Percentiles rank a stretch among this genome's conserved stretches.
These are phyloP conservation scores for Pangasius mekongensis DNA, from an alignment of 2,797 vertebrate genomes.

Conservation along the genomic window DNA sequence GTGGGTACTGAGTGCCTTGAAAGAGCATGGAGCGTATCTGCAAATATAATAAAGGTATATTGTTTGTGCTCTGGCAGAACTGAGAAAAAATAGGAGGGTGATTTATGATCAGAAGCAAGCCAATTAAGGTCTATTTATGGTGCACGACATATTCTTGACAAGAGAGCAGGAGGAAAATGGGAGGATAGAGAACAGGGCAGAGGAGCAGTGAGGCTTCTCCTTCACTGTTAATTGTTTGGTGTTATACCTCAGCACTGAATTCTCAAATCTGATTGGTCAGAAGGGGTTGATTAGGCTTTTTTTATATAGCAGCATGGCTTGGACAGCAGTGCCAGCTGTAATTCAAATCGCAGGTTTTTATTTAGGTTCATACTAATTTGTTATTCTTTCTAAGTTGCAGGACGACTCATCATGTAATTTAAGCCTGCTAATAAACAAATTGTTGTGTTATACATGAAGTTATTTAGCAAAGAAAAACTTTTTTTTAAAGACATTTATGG, in stretches of 20 bases:
- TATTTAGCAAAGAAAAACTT: not conserved
- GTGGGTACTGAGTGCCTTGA: not conserved
- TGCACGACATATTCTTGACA: slow-evolving; percentile 15
- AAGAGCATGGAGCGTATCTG: slow-evolving; percentile 5
- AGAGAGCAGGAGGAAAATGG: not conserved
- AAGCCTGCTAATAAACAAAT: not conserved
- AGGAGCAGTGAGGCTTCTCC: not conserved
- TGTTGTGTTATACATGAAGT: not conserved
- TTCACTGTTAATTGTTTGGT: not conserved
- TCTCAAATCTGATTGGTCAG: slow-evolving; percentile 1
- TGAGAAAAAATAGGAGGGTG: not conserved
- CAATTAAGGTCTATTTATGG: slow-evolving; percentile 29
- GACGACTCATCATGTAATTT: not conserved
- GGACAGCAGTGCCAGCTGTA: not conserved
- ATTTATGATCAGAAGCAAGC: slow-evolving; percentile 8
- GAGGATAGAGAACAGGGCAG: not conserved
- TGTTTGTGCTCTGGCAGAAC: slow-evolving; percentile 26
- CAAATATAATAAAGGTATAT: slow-evolving; percentile 37
- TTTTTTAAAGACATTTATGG: not conserved
- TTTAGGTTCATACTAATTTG: not conserved
- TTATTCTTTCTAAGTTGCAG: not conserved
- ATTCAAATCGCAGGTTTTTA: not conserved
- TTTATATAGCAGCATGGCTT: not conserved
- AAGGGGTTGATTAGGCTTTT: not conserved
- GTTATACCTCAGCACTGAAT: not conserved